Evolutionary conservation across 1,140 invertebrate genomes (phyloP).

Genomic region (Pseudomyrmex concolor): DNA sequence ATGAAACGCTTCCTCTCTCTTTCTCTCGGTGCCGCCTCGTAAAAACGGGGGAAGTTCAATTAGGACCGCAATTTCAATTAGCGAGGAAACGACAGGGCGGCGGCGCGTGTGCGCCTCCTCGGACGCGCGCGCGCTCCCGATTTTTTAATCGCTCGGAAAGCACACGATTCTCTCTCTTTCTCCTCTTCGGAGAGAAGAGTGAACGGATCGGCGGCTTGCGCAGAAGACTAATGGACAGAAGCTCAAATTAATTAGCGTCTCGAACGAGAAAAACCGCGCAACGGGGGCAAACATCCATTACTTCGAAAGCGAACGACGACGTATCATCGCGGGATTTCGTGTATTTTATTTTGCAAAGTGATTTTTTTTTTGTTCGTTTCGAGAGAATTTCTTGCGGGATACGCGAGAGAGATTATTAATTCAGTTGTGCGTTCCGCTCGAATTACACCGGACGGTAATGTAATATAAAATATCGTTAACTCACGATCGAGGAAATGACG

Average conservation of each 20-base stretch:
- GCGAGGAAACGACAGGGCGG: not conserved
- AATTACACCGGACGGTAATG: not conserved
- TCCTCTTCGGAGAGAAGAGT: not conserved
- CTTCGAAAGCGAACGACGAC: not conserved
- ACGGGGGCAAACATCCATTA: not conserved
- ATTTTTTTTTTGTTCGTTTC: not conserved
- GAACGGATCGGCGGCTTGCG: not conserved
- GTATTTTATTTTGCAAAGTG: not conserved
- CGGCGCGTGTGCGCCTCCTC: constrained; percentile 6
- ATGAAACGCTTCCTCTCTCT: constrained; percentile 19
- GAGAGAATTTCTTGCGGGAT: not conserved
- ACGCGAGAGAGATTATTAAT: constrained; percentile 12
- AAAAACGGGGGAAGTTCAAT: constrained; percentile 12
- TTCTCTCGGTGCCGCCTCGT: no score
- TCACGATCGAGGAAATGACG: constrained; percentile 60
- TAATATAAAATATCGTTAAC: constrained; percentile 50
- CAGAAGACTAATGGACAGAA: not conserved
- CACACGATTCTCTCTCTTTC: no score
- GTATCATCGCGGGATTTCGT: not conserved
- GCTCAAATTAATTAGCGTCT: not conserved
- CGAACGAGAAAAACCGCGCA: not conserved
- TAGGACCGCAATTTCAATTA: constrained; percentile 56
- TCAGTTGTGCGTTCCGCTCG: not conserved
- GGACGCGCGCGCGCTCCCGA: constrained; percentile 6
- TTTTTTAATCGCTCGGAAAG: constrained; percentile 1